These are phyloP conservation scores for Drosophila helvetica DNA, from an alignment of 2,888 invertebrate species.

Conservation along the genomic window DNA sequence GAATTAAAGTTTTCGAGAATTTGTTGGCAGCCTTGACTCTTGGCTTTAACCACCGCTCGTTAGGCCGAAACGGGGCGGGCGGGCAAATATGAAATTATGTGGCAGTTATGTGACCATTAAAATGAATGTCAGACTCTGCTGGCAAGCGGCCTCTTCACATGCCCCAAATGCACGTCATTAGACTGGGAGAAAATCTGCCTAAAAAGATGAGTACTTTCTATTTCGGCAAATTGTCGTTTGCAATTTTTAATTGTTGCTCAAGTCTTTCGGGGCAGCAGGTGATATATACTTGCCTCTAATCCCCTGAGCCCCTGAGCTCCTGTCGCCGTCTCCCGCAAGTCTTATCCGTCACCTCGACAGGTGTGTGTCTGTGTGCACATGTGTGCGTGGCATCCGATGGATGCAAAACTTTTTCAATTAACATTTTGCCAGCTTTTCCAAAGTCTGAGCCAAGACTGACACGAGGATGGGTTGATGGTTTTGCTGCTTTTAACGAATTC, in stretches of 20 bases:
- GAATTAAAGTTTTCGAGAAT: constrained; percentile 48
- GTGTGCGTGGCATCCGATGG: constrained; percentile 51
- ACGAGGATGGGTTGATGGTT: constrained; percentile 18
- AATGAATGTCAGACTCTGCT: constrained; percentile 31
- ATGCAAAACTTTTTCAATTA: constrained; percentile 75
- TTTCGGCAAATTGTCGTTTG: constrained; percentile 23
- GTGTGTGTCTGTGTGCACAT: constrained; percentile 55
- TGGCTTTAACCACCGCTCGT: constrained; percentile 31
- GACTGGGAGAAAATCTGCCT: constrained; percentile 11
- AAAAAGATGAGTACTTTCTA: constrained; percentile 20
- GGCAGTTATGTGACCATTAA: constrained; percentile 42
- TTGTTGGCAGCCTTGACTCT: constrained; percentile 33
- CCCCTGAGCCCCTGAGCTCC: background rate
- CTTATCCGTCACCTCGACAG: constrained; percentile 52
- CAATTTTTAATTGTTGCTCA: constrained; percentile 34
- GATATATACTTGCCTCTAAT: background rate
- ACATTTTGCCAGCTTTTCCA: constrained; percentile 66
- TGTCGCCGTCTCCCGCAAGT: background rate
- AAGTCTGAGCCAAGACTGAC: constrained; percentile 32
- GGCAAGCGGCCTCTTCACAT: background rate
- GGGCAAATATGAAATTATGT: constrained; percentile 19
- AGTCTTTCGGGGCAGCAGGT: background rate
- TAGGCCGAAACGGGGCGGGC: background rate
- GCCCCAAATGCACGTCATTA: constrained; percentile 35
- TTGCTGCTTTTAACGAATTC: constrained; percentile 24